Evolutionary conservation across 1,140 invertebrate species (phyloP), one percentile per base, ranked within the genome.

Genomic region (Ceratoteleas bidentatus): DNA sequence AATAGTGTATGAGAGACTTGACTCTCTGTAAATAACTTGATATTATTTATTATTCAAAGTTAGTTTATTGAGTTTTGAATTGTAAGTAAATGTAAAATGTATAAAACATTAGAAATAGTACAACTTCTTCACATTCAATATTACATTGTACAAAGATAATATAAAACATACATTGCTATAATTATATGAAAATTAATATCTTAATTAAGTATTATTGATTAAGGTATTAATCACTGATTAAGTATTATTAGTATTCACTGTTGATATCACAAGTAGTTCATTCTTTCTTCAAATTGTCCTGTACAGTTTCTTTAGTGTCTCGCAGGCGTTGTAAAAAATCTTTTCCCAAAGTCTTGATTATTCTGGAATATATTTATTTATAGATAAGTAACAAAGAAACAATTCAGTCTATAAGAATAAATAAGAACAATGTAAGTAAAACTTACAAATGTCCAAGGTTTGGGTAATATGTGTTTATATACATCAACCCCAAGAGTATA

Each of bases 391-490:
- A 0, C 9, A 64, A 49, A 7, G 49, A 58, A 49, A 58, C 13
- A 50, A 64, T 54, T 24, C n/a, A 9, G 47, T 9, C 14, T 15
- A 36, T 32, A 50, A 52, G n/a, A 16, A 33, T 33, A n/a, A 15
- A 33, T 24, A 13, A 32, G 9, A n/a, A n/a, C n/a, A n/a, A n/a
- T 52, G 6, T 24, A 43, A 6, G n/a, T 43, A 24, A 10, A 16
- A 92, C 91, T 91, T 92, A 95, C 94, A 92, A 88, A 56, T 86
- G 87, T n/a, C 88, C 88, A 5, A 95, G 24, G 58, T 93, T 92
- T 0, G 96, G 95, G 68, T 93, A 94, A 85, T 96, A 96, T 45
- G 93, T 92, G 11, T 81, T 83, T 0, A 94, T 52, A 86, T 97
- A 97, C 6, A 91, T 87, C 6, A 96, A 73, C 1, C 92, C 86